Evolutionary conservation across 2,113 vertebrate species (phyloP).

Genomic region (Symphodus melops): DNA sequence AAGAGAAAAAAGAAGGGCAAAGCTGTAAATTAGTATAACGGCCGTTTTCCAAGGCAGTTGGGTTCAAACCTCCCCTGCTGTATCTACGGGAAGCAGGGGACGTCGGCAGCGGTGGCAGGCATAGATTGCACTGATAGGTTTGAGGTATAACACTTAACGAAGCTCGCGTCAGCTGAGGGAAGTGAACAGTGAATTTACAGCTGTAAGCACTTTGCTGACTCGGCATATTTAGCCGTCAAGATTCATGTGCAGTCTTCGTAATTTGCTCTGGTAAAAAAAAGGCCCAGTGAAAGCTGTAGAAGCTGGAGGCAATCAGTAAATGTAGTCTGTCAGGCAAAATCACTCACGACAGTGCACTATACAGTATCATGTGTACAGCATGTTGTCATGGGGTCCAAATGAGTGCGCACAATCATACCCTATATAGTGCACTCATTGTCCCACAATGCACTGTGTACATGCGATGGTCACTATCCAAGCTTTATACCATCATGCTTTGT

Average conservation of each 20-base stretch:
- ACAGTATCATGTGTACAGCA: too few species aligned
- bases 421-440: too few species aligned
- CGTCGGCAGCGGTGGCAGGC: background rate
- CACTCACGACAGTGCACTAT: too few species aligned
- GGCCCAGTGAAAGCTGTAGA: slow-evolving; percentile 1
- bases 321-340: slow-evolving; percentile 7
- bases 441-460: too few species aligned
- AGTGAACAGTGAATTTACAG: slow-evolving; percentile 22
- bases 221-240: slow-evolving; percentile 24
- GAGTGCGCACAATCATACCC: too few species aligned
- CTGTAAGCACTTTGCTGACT: background rate
- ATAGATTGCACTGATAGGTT: slow-evolving; percentile 16
- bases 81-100: background rate
- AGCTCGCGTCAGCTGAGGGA: slow-evolving; percentile 16
- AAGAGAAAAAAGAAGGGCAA: slow-evolving; percentile 38
- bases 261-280: background rate
- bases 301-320: slow-evolving; percentile 43
- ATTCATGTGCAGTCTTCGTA: slow-evolving; percentile 9
- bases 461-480: too few species aligned
- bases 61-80: background rate
- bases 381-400: too few species aligned
- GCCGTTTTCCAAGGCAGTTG: slow-evolving; percentile 27
- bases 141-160: slow-evolving; percentile 22
- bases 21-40: slow-evolving; percentile 41
- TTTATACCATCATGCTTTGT: too few species aligned